These are phyloP conservation scores for Uromys caudimaculatus DNA, from an alignment of 2,797 vertebrate genomes.

Conservation along the genomic window DNA sequence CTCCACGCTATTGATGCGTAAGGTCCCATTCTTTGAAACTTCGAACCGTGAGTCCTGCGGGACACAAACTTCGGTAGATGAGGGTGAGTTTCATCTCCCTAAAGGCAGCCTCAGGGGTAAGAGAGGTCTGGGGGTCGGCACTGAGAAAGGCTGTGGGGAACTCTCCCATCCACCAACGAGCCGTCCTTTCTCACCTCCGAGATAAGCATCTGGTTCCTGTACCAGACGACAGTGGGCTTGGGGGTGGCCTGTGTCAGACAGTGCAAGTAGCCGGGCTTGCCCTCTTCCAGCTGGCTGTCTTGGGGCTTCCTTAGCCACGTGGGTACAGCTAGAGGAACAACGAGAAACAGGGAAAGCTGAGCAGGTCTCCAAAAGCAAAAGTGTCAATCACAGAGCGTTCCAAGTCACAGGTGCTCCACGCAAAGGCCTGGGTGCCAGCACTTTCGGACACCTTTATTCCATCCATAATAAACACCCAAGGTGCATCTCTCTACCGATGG, in stretches of 20 bases:
- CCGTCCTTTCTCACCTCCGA: constrained; percentile 89
- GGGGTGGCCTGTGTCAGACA: constrained; percentile 93
- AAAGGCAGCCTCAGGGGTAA: background rate
- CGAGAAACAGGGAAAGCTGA: background rate
- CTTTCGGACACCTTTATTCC: too few species aligned
- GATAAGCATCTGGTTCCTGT: constrained; percentile 91
- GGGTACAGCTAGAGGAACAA: constrained; percentile 89
- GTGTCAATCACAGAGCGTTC: background rate
- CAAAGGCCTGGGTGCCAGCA: background rate
- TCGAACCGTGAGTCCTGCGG: constrained; percentile 93
- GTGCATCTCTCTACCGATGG: background rate
- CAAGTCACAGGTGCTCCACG: background rate
- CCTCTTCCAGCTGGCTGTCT: constrained; percentile 95
- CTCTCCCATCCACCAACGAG: accelerated
- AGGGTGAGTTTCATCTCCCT: background rate
- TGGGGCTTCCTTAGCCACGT: constrained; percentile 94
- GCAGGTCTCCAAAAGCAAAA: background rate
- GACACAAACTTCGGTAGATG: accelerated
- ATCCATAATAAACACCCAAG: background rate
- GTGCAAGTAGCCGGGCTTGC: constrained; percentile 95
- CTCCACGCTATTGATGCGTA: constrained; percentile 96
- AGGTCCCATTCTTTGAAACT: constrained; percentile 93
- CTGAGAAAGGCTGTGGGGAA: too few species aligned
- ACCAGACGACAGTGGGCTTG: constrained; percentile 93
- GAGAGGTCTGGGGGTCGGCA: background rate